Percentiles rank a stretch among this genome's conserved stretches.
Conservation (phyloP, 1,140 invertebrate genomes). For the Lethocerus indicus region DNA sequence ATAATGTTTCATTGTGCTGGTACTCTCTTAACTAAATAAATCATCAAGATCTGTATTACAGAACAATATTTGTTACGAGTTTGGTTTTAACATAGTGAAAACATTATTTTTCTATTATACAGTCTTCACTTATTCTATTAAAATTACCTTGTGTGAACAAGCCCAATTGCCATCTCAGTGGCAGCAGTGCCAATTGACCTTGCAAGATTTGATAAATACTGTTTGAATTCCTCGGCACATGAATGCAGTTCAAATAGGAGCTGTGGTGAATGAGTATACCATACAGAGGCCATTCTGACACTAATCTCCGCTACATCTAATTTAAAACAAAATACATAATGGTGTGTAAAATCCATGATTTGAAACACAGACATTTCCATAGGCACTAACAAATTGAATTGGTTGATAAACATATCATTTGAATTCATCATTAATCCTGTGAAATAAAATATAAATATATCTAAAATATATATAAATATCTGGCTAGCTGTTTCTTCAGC, state of each 20-base stretch:
- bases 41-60: no score
- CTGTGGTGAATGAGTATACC: conserved; percentile 79
- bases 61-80: no score
- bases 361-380: background rate
- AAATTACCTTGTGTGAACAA: conserved; percentile 51
- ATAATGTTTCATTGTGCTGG: no score
- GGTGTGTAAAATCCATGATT: background rate
- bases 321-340: background rate
- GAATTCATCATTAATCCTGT: background rate
- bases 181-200: conserved; percentile 74
- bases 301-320: conserved; percentile 29
- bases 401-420: background rate
- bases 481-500: no score
- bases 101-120: no score
- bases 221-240: conserved; percentile 58
- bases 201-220: conserved; percentile 53
- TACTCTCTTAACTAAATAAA: no score
- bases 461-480: no score
- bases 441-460: no score
- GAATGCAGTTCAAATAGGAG: conserved; percentile 72
- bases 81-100: no score
- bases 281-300: conserved; percentile 76
- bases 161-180: conserved; percentile 80
- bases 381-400: no score
- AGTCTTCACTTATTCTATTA: no score